Base-by-base conservation (phyloP, 1,140 invertebrate species). In the Ladona fulva region DNA sequence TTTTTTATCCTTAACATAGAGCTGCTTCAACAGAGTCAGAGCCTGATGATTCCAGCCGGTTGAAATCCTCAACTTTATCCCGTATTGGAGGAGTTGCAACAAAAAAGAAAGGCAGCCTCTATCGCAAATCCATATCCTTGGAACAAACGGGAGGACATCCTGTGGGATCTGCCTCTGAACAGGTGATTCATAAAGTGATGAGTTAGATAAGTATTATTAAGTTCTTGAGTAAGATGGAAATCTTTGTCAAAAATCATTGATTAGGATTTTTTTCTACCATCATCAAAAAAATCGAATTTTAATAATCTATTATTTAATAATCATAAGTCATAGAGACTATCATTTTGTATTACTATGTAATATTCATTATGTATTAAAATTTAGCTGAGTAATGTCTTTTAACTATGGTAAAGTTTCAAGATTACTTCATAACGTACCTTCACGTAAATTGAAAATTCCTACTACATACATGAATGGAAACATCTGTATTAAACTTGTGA, bases 121-220 rank as follows among this genome's bases (percentile, higher is more conserved):
- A 92, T 80, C 87, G 92, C 76, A 93, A 93, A 82, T 92, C 91
- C 84, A 83, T 94, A 24, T 94, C 92, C 22, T 83, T 94, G 52
- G 92, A 94, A 84, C 92, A 94, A 82, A 92, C 90, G 19, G 86
- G 83, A 12, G 79, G 79, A 66, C 80, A 80, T 78, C 78, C 79
- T 22, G 79, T 80, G 76, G 80, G 80, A 66, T 78, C 80, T 78
- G 79, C 81, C 78, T 78, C 79, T 74, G 75, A 81, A 79, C 77
- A 77, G 24, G 42, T 76, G 59, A 10, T 73, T 37, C 1, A 37
- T 37, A 37, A 5, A 5, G 29, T 1, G 1, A 37, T 37, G 1
- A 1, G 8, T 37, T 1, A 37, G 8, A 37, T 37, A 37, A 5
- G 8, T 37, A 1, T 37, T 37, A 5, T 37, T 37, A 8, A 8